phyloP scores from a whole-genome alignment of 2,797 vertebrate genomes.

The Pseudomugil gertrudae region DNA sequence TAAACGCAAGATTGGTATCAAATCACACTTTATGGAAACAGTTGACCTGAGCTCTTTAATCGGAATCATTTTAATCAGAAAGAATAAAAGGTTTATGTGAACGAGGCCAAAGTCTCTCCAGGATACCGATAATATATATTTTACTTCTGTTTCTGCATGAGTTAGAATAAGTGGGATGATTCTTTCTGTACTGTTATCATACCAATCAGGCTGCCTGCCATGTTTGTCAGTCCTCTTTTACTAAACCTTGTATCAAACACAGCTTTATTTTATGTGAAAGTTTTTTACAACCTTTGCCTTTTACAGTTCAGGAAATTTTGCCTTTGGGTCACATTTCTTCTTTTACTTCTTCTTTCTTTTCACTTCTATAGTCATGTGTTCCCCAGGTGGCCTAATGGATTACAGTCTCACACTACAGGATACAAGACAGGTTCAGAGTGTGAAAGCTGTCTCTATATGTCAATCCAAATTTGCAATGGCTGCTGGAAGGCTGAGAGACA shows the following conservation, averaged over 20 bases:
- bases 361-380: slow-evolving; percentile 24
- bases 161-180: slow-evolving; percentile 1
- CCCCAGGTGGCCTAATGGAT: slow-evolving; percentile 48
- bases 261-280: slow-evolving; percentile 33
- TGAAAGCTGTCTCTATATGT: slow-evolving; percentile 47
- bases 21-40: too few species aligned
- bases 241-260: slow-evolving; percentile 15
- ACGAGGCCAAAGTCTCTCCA: slow-evolving; percentile 23
- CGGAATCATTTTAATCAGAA: too few species aligned
- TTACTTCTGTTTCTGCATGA: slow-evolving; percentile 1
- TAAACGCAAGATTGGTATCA: too few species aligned
- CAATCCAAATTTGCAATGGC: slow-evolving; percentile 47
- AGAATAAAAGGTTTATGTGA: too few species aligned
- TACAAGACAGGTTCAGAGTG: slow-evolving; percentile 36
- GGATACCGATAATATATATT: background rate
- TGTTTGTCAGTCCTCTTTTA: background rate
- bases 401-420: slow-evolving; percentile 44
- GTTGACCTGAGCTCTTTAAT: too few species aligned
- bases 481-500: slow-evolving; percentile 36
- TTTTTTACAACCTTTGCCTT: slow-evolving; percentile 24
- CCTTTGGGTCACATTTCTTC: background rate
- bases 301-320: slow-evolving; percentile 39
- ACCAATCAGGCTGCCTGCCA: slow-evolving; percentile 8
- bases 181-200: slow-evolving; percentile 13
- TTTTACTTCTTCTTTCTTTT: background rate